Percentiles rank a stretch among this genome's conserved stretches.
Conservation (phyloP, 2,113 vertebrate genomes). For the Globicephala melas region DNA sequence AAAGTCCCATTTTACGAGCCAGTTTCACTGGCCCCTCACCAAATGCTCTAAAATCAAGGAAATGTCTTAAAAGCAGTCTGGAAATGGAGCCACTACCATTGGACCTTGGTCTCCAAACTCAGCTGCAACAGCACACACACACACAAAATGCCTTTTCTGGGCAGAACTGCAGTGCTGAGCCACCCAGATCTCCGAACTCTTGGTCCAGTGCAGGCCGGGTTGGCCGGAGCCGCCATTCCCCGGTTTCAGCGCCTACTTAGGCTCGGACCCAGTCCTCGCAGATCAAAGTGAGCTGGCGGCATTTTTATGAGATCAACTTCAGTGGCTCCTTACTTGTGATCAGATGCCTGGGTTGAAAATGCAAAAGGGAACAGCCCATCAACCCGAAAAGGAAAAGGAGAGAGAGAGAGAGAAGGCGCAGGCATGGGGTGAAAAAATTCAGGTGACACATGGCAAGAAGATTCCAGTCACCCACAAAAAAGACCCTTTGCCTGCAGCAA, state of each 20-base stretch:
- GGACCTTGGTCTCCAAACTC: conserved; percentile 28
- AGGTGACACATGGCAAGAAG: conserved; percentile 56
- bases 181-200: neutral
- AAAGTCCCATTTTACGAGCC: conserved; percentile 69
- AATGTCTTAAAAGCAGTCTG: conserved; percentile 62
- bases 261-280: conserved; percentile 55
- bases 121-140: neutral
- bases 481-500: neutral
- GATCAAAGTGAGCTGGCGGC: conserved; percentile 77
- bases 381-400: conserved; percentile 49
- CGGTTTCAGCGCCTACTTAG: conserved; percentile 64
- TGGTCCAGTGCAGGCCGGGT: neutral
- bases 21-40: conserved; percentile 42
- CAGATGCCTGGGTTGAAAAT: conserved; percentile 74
- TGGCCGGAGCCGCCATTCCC: conserved; percentile 57
- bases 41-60: conserved; percentile 68
- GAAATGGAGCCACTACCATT: conserved; percentile 37
- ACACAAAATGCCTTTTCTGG: conserved; percentile 22
- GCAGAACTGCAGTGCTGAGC: neutral
- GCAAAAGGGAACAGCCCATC: conserved; percentile 59
- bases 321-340: conserved; percentile 67
- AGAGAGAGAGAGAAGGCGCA: neutral
- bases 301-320: conserved; percentile 78
- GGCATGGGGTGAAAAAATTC: neutral
- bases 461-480: conserved; percentile 14